These are phyloP conservation scores for Trichogramma pretiosum DNA, from an alignment of 1,140 invertebrate genomes.

Conservation along the genomic window DNA sequence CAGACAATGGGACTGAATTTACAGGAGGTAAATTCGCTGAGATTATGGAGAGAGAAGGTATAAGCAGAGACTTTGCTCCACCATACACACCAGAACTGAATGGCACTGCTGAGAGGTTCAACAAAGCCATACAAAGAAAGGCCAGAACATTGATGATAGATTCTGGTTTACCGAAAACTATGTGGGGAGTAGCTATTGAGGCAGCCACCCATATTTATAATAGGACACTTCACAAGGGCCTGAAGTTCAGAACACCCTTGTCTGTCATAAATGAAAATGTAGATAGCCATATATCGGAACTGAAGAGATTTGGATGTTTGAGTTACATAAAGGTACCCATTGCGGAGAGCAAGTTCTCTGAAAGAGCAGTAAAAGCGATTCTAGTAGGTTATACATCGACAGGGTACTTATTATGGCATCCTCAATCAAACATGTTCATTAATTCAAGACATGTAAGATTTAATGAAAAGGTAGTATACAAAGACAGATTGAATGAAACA, in stretches of 20 bases:
- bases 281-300: slow-evolving; percentile 6
- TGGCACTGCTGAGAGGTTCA: slow-evolving; percentile 14
- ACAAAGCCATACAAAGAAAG: neutral
- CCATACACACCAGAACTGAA: slow-evolving; percentile 25
- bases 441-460: neutral
- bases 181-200: slow-evolving; percentile 28
- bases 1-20: slow-evolving; percentile 1
- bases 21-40: neutral
- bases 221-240: slow-evolving; percentile 17
- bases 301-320: slow-evolving; percentile 15
- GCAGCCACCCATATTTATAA: slow-evolving; percentile 27
- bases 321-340: slow-evolving; percentile 8
- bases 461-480: neutral
- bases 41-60: neutral
- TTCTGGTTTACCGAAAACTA: slow-evolving; percentile 15
- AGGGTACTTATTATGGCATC: neutral
- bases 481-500: neutral
- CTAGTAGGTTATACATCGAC: neutral
- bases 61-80: neutral
- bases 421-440: neutral
- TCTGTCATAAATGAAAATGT: slow-evolving; percentile 13
- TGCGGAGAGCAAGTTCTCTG: neutral
- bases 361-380: neutral
- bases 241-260: neutral
- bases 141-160: neutral